Base-by-base conservation (phyloP, 2,113 vertebrate genomes). In the Camelus bactrianus region DNA sequence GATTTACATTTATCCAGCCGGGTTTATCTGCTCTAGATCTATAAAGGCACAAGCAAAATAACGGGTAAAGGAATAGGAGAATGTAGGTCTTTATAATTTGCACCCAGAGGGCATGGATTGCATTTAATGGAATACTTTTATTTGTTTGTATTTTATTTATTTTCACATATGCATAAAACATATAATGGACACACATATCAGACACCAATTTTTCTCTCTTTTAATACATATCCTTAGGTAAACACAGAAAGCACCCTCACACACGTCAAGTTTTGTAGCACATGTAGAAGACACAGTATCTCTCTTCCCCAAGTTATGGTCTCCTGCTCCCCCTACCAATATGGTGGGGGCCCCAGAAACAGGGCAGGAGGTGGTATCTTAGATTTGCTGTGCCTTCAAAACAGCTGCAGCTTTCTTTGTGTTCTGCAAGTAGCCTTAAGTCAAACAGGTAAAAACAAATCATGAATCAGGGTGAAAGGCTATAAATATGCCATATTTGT, bases 361-460 rank as follows among this genome's bases (percentile, higher is more conserved):
- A 87, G 30, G n/a, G 72, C 24, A 81, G 26, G 8, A 60, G 46
- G 19, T n/a, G 22, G 9, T 42, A 35, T 9, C 22, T 88, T 54
- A 80, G 30, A 50, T 48, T 52, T 64, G 14, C 4, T 32, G 13
- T 54, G 46, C 56, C 56, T 94, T 80, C 58, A 22, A 48, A 85
- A 58, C 16, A 67, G 54, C 22, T 32, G 64, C 0, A 15, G 8
- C 20, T 70, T 90, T 35, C n/a, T 64, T 1, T 70, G 30, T 38
- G 20, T 32, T 96, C 50, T 82, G 22, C 46, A 38, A 92, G 46
- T 54, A 72, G 84, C 52, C 54, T 83, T 35, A 50, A 82, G 62
- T 22, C 69, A 94, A 75, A 85, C 3, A 82, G 52, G 46, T 89
- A 65, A 93, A 97, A 91, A 52, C 38, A 92, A 89, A 89, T 73